Evolutionary conservation across 1,140 invertebrate species (phyloP).

Genomic region (Glomeris maerens): DNA sequence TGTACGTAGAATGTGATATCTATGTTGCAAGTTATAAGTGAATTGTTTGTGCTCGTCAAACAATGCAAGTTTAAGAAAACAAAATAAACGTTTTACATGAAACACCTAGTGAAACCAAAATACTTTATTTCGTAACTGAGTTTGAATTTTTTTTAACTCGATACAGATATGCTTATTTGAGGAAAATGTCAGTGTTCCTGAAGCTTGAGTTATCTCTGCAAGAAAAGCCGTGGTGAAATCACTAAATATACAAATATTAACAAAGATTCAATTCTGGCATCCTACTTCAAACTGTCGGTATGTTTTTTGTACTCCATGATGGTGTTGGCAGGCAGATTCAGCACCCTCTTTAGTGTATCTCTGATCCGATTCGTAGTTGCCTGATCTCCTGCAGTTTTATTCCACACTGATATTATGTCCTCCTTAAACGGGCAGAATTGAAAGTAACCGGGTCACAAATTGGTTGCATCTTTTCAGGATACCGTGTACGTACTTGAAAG

Average conservation of each 20-base stretch:
- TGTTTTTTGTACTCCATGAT: slow-evolving; percentile 95
- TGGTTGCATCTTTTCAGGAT: not conserved
- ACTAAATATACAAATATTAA: slow-evolving; percentile 7
- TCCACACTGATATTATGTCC: slow-evolving; percentile 97
- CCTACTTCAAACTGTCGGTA: slow-evolving; percentile 60
- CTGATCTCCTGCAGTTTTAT: slow-evolving; percentile 78
- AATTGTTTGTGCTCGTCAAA: too few species aligned
- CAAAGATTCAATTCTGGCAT: not conserved
- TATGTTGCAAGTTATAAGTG: too few species aligned
- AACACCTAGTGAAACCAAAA: too few species aligned
- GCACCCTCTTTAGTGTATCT: slow-evolving; percentile 81
- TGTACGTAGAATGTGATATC: too few species aligned
- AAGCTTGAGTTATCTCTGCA: slow-evolving; percentile 35
- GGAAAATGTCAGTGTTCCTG: slow-evolving; percentile 33
- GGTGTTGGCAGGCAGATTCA: slow-evolving; percentile 82
- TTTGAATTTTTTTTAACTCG: too few species aligned
- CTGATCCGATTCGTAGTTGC: slow-evolving; percentile 75
- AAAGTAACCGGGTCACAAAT: not conserved
- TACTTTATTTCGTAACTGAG: too few species aligned
- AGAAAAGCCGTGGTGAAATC: slow-evolving; percentile 12
- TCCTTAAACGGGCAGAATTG: slow-evolving; percentile 45
- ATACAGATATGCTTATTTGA: too few species aligned
- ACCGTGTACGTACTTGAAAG: slow-evolving; percentile 50
- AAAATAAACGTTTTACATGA: too few species aligned
- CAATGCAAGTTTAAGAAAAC: too few species aligned